phyloP scores from a whole-genome alignment of 2,888 invertebrate genomes.

The Protonemura montana region DNA sequence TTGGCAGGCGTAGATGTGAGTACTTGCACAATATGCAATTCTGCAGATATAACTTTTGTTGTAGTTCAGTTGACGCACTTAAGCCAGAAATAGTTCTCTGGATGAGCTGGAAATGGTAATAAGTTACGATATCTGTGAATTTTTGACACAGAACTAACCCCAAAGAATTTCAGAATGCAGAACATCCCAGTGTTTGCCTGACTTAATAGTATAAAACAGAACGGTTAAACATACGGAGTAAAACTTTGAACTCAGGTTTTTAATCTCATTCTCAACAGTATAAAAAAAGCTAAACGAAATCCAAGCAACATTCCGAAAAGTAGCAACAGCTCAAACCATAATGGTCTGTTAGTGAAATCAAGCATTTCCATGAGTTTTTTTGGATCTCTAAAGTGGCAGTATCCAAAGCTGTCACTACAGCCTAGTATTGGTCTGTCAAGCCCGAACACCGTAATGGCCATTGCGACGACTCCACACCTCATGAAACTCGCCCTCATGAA shows the following conservation, averaged over 20 bases:
- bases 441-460: conserved; percentile 70
- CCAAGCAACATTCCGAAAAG: conserved; percentile 65
- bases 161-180: too few relatives aligned
- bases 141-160: too few relatives aligned
- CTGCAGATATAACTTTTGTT: too few relatives aligned
- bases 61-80: too few relatives aligned
- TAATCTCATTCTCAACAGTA: conserved; percentile 4
- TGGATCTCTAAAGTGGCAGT: conserved; percentile 68
- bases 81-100: too few relatives aligned
- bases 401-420: conserved; percentile 64
- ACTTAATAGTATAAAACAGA: too few relatives aligned
- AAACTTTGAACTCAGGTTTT: background rate
- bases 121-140: too few relatives aligned
- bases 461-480: conserved; percentile 70
- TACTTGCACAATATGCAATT: too few relatives aligned
- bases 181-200: too few relatives aligned
- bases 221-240: too few relatives aligned
- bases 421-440: conserved; percentile 65
- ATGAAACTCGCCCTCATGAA: conserved; percentile 73
- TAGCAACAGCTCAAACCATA: conserved; percentile 65
- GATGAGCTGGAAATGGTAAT: too few relatives aligned
- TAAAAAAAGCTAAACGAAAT: conserved; percentile 65
- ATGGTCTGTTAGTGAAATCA: conserved; percentile 66
- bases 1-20: too few relatives aligned
- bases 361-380: conserved; percentile 68